Percentiles rank a stretch among this genome's conserved stretches.
phyloP scores from a whole-genome alignment of 2,888 invertebrate genomes.

The Watsonalla cultraria region DNA sequence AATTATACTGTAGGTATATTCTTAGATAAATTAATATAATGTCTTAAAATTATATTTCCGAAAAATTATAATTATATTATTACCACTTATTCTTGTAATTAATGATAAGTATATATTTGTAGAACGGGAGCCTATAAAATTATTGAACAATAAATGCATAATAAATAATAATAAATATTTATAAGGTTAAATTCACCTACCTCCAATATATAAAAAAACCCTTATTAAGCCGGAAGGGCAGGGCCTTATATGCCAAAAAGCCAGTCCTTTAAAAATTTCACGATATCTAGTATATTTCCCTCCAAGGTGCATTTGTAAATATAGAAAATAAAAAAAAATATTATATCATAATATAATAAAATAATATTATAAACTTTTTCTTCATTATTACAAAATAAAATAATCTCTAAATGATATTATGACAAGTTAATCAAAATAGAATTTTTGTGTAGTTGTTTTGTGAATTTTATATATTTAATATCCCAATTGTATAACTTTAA shows the following conservation, averaged over 20 bases:
- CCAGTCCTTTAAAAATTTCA: constrained; percentile 51
- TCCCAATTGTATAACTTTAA: neutral
- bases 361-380: constrained; percentile 9
- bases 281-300: constrained; percentile 36
- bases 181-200: constrained; percentile 46
- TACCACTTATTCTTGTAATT: too few species aligned
- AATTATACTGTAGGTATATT: too few species aligned
- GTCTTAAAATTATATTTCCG: too few species aligned
- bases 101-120: too few species aligned
- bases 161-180: constrained; percentile 7
- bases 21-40: too few species aligned
- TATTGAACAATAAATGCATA: neutral
- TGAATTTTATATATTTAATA: neutral
- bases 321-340: constrained; percentile 25
- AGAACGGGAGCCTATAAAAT: neutral
- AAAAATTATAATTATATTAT: neutral
- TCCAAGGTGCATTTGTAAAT: constrained; percentile 49
- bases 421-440: neutral
- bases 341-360: constrained; percentile 9
- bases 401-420: constrained; percentile 25
- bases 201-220: constrained; percentile 53
- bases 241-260: constrained; percentile 63
- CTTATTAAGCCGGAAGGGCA: constrained; percentile 33
- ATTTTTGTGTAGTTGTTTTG: too few species aligned
- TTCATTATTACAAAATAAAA: constrained; percentile 19